Percentiles rank a stretch among this genome's conserved stretches.
phyloP scores from a whole-genome alignment of 1,140 invertebrate genomes.

The Nixonia krombeini region DNA sequence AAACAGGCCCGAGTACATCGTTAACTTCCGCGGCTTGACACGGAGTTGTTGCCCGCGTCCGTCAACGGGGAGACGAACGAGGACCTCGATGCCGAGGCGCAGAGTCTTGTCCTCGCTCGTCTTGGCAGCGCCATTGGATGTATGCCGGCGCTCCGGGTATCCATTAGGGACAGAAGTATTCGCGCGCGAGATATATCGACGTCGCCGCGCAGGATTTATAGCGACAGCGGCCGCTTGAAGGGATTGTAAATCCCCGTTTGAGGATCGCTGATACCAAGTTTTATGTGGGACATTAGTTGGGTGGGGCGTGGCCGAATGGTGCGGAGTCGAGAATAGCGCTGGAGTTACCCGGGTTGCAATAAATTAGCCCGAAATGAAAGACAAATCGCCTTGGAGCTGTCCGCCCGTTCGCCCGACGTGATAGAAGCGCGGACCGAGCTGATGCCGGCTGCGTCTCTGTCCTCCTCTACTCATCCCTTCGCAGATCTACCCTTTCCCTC shows the following conservation, averaged over 20 bases:
- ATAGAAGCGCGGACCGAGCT: slow-evolving; percentile 65
- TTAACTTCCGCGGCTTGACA: slow-evolving; percentile 30
- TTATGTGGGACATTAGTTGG: slow-evolving; percentile 73
- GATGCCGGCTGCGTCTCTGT: slow-evolving; percentile 37
- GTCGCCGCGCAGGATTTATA: slow-evolving; percentile 67
- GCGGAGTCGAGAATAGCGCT: slow-evolving; percentile 54
- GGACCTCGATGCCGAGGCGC: slow-evolving; percentile 25
- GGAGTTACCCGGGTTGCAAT: slow-evolving; percentile 57
- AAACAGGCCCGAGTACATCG: slow-evolving; percentile 37
- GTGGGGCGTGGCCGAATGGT: slow-evolving; percentile 69
- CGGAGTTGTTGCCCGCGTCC: slow-evolving; percentile 19
- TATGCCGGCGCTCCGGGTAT: slow-evolving; percentile 57
- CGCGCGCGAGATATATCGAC: slow-evolving; percentile 64
- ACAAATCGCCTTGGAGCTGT: slow-evolving; percentile 71
- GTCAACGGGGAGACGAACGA: slow-evolving; percentile 7
- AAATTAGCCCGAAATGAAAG: slow-evolving; percentile 73
- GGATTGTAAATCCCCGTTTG: slow-evolving; percentile 73
- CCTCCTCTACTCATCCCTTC: slow-evolving; percentile 35
- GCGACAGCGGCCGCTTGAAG: slow-evolving; percentile 70
- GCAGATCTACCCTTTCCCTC: slow-evolving; percentile 31
- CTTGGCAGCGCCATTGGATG: slow-evolving; percentile 34
- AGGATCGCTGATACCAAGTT: slow-evolving; percentile 73
- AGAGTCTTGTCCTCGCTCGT: slow-evolving; percentile 41
- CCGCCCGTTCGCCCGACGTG: slow-evolving; percentile 70
- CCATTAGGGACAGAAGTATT: slow-evolving; percentile 72